Conservation (phyloP, 2,113 vertebrate genomes). For the Todiramphus saurophagus region DNA sequence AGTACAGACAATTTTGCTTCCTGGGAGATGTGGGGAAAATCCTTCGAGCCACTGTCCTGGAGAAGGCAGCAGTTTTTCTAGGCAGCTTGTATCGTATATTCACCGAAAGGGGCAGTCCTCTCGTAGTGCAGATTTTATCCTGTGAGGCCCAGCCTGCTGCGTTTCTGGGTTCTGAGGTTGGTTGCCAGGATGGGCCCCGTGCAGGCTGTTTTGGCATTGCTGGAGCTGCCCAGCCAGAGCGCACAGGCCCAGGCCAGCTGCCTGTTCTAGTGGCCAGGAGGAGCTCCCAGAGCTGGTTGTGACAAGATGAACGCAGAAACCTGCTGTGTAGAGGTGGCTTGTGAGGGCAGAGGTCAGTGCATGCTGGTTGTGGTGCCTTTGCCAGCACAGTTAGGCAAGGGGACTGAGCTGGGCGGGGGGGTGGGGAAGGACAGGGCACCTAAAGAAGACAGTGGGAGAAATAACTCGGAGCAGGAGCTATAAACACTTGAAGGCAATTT, state of each 20-base stretch:
- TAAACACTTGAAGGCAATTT: not conserved
- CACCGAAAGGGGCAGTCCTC: not conserved
- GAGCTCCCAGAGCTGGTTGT: not conserved
- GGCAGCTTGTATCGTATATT: not conserved
- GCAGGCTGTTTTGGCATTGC: not conserved
- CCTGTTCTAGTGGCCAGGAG: not conserved
- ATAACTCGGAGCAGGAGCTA: not conserved
- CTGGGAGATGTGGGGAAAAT: not conserved
- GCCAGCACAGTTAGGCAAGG: not conserved
- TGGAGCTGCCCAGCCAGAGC: not conserved
- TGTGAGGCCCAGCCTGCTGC: not conserved
- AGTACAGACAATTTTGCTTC: not conserved
- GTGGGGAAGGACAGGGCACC: not conserved
- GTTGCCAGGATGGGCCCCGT: not conserved
- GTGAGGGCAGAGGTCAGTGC: not conserved
- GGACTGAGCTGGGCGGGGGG: not conserved
- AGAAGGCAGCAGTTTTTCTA: not conserved
- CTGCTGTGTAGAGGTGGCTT: not conserved
- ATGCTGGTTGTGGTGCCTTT: not conserved
- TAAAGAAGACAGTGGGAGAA: not conserved
- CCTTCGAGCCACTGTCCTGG: not conserved
- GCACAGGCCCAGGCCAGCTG: not conserved
- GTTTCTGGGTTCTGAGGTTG: not conserved
- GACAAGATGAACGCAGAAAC: not conserved
- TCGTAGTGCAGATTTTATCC: not conserved